These are phyloP conservation scores for Hiodon alosoides DNA, from an alignment of 2,113 vertebrate genomes.

Conservation along the genomic window DNA sequence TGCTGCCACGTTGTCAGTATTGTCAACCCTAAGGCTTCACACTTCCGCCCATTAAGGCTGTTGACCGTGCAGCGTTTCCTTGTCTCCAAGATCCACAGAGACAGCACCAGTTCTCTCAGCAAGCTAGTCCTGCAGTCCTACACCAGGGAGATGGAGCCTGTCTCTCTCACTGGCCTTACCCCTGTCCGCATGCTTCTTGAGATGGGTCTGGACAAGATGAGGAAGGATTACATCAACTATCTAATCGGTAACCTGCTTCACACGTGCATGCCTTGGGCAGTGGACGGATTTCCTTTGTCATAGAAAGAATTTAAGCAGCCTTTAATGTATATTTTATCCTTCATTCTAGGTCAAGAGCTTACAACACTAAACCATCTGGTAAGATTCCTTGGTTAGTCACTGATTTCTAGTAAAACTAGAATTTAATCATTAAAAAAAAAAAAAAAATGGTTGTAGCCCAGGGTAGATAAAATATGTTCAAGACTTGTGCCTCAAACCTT, in stretches of 20 bases:
- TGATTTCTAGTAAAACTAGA: neutral
- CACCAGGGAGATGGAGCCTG: conserved; percentile 62
- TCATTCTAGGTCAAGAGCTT: conserved; percentile 76
- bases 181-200: conserved; percentile 87
- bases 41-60: too few relatives aligned
- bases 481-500: too few relatives aligned
- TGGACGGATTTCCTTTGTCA: too few relatives aligned
- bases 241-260: conserved; percentile 72
- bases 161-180: conserved; percentile 70
- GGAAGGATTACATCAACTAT: conserved; percentile 91
- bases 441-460: too few relatives aligned
- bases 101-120: conserved; percentile 80
- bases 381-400: conserved; percentile 36
- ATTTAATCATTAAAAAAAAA: neutral
- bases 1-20: too few relatives aligned
- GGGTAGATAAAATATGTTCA: too few relatives aligned
- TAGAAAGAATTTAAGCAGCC: too few relatives aligned
- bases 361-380: conserved; percentile 86
- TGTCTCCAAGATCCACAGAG: conserved; percentile 75
- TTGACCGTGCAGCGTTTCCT: neutral
- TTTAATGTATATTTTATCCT: conserved; percentile 25
- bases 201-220: conserved; percentile 91
- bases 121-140: conserved; percentile 86
- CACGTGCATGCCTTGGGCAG: too few relatives aligned
- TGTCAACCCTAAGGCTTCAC: neutral